These are phyloP conservation scores for Brachyptera putata DNA, from an alignment of 2,888 invertebrate genomes.

Conservation along the genomic window DNA sequence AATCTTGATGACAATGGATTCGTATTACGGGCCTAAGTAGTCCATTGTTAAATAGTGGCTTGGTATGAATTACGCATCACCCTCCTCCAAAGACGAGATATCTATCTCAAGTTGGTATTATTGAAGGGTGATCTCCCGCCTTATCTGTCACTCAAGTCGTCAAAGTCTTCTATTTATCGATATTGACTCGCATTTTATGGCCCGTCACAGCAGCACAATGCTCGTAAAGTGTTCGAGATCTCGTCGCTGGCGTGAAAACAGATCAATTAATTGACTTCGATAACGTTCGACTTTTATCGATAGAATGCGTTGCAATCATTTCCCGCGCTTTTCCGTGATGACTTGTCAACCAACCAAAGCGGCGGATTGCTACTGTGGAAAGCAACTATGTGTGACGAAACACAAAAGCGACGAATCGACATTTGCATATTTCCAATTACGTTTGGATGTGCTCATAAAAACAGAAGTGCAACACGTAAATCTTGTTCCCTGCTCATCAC, in stretches of 20 bases:
- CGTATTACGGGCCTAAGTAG: too few relatives aligned
- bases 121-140: constrained; percentile 3
- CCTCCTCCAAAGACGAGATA: too few relatives aligned
- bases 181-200: constrained; percentile 9
- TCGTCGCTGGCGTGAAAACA: neutral
- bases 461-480: neutral
- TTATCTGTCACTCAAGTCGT: constrained; percentile 11
- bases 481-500: constrained; percentile 6
- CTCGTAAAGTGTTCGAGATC: neutral
- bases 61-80: too few relatives aligned
- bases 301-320: neutral
- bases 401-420: neutral
- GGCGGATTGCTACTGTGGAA: neutral
- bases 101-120: too few relatives aligned
- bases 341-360: neutral
- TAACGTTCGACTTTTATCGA: neutral
- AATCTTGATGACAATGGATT: too few relatives aligned
- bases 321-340: neutral
- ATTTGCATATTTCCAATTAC: constrained; percentile 16
- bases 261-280: constrained; percentile 1
- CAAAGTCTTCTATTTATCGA: constrained; percentile 6
- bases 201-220: neutral
- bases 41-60: too few relatives aligned
- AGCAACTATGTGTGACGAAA: neutral
- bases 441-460: constrained; percentile 2